Conservation (phyloP, 1,140 invertebrate genomes). For the Trichomalopsis sarcophagae region DNA sequence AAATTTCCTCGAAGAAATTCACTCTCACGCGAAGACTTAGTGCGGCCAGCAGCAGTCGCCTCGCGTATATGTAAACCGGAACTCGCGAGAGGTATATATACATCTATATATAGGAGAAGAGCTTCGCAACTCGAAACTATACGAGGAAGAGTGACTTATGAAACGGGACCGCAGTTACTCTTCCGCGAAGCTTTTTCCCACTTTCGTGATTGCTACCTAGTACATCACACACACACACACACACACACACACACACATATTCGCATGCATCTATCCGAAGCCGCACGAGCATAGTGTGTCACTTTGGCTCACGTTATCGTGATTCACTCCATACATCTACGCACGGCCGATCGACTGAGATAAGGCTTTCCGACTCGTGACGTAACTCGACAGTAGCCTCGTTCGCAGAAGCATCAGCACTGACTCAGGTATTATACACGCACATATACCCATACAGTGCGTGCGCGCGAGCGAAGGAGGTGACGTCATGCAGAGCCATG, state of each 20-base stretch:
- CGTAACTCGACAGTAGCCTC: slow-evolving; percentile 8
- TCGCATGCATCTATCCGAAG: too few relatives aligned
- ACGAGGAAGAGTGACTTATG: slow-evolving; percentile 14
- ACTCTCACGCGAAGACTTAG: neutral
- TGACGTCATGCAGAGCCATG: slow-evolving; percentile 28
- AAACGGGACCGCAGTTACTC: slow-evolving; percentile 29
- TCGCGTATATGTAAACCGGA: slow-evolving; percentile 16
- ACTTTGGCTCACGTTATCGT: neutral
- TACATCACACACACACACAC: neutral
- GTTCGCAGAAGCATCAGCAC: slow-evolving; percentile 24
- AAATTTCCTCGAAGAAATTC: neutral
- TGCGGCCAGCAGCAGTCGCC: neutral
- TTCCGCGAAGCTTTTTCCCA: slow-evolving; percentile 3
- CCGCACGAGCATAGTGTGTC: neutral
- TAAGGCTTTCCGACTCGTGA: slow-evolving; percentile 18
- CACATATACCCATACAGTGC: neutral
- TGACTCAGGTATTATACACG: slow-evolving; percentile 37
- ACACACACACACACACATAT: neutral
- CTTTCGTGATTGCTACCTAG: slow-evolving; percentile 17
- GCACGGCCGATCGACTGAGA: neutral
- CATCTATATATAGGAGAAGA: neutral
- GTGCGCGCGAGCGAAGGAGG: neutral
- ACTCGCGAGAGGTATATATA: neutral
- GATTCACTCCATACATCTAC: slow-evolving; percentile 11
- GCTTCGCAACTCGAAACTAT: neutral